Evolutionary conservation across 2,888 invertebrate species (phyloP), one percentile per base, ranked within the genome.

Genomic region (Isotomurus palustris): DNA sequence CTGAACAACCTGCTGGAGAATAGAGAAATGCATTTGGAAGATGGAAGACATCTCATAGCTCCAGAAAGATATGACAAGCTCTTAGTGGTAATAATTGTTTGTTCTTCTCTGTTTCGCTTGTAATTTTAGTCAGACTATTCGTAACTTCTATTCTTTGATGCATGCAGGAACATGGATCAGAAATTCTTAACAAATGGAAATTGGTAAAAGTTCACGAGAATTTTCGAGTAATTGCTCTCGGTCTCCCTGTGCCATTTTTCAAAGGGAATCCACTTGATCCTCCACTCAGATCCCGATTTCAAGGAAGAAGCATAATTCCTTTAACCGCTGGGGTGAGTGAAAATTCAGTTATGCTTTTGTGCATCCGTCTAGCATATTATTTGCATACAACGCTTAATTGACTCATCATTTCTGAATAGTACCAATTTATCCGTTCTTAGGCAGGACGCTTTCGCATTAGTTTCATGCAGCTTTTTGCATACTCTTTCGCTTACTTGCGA

Each of bases 1-100:
- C 78, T 97, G 38, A 97, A 97, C 76, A 97, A 97, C 78, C 80
- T 97, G 53, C 78, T 97, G 52, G 96, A 97, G 78, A 97, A 97
- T 76, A 81, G 96, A 56, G 97, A 97, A 78, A 96, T 97, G 95
- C 93, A 96, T 76, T 79, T 97, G 60, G 96, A 97, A 78, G 96
- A 96, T 78, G 97, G 97, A 0, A 80, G 94, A 70, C 91, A 96
- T 74, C 78, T 97, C 36, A 87, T 97, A 74, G 87, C 93, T 0
- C 86, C 93, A 8, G 78, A 83, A 3, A 83, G 93, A 78, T 97
- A 91, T 73, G 95, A 97, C 73, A 88, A 89, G 74, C 78, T 97
- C 17, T 76, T 92, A 14, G 76, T 89, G 81, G 92, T 91, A 73
- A 48, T 32, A 32, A 32, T 32, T 10, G 14, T 32, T 32, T 14